phyloP scores from a whole-genome alignment of 1,140 invertebrate species.

The Sitodiplosis mosellana region DNA sequence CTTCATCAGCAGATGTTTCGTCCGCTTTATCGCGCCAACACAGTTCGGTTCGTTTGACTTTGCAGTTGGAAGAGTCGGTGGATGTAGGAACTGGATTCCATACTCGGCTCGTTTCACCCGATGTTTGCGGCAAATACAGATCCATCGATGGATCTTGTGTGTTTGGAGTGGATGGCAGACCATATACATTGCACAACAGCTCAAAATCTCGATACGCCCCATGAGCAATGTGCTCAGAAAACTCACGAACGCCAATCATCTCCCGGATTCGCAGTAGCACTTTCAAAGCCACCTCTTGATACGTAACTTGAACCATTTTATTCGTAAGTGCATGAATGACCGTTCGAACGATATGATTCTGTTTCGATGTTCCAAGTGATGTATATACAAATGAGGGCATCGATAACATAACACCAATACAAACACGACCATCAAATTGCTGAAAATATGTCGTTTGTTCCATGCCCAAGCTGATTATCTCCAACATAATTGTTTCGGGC shows the following conservation, averaged over 20 bases:
- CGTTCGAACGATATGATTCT: constrained; percentile 24
- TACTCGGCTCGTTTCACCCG: constrained; percentile 6
- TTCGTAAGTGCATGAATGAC: constrained; percentile 38
- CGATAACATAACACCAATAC: constrained; percentile 44
- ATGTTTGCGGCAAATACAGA: background rate
- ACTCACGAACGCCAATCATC: constrained; percentile 39
- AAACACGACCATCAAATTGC: constrained; percentile 37
- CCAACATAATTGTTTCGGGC: constrained; percentile 35
- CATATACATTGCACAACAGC: constrained; percentile 43
- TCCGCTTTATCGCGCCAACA: background rate
- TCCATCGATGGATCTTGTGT: constrained; percentile 10
- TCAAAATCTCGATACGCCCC: constrained; percentile 44
- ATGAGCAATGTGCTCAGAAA: constrained; percentile 31
- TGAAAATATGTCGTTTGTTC: constrained; percentile 33
- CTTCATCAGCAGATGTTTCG: constrained; percentile 5
- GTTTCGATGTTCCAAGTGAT: constrained; percentile 22
- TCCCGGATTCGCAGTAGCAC: constrained; percentile 46
- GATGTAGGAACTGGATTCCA: constrained; percentile 9
- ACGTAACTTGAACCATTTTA: constrained; percentile 41
- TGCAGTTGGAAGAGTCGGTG: background rate
- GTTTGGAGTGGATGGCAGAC: constrained; percentile 19
- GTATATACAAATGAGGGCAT: constrained; percentile 40
- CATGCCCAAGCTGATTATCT: constrained; percentile 42
- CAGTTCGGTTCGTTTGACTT: background rate
- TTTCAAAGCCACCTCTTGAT: constrained; percentile 46